A percentile compares a stretch with the other conserved stretches of the same genome.
phyloP scores from a whole-genome alignment of 2,113 vertebrate species.

The Daubentonia madagascariensis region DNA sequence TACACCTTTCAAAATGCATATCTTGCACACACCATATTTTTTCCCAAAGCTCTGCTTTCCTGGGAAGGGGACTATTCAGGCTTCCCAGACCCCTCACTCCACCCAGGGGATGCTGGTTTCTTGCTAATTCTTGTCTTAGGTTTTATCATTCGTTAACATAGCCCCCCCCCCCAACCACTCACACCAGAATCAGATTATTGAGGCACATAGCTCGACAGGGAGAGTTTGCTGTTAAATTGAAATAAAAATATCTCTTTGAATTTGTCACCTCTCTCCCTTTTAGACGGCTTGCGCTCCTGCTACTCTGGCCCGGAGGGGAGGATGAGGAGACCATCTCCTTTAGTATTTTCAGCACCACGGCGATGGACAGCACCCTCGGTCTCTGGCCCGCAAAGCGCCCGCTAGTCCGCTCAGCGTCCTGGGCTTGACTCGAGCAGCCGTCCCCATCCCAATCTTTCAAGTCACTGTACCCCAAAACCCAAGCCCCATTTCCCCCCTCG shows the following conservation, averaged over 20 bases:
- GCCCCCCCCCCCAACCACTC: not conserved
- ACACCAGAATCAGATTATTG: conserved; percentile 62
- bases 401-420: conserved; percentile 50
- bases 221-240: conserved; percentile 70
- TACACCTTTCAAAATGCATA: conserved; percentile 60
- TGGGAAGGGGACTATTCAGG: conserved; percentile 25
- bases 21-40: conserved; percentile 33
- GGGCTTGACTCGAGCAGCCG: conserved; percentile 19
- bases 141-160: conserved; percentile 68
- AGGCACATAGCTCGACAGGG: conserved; percentile 50
- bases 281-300: conserved; percentile 63
- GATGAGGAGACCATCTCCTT: conserved; percentile 32
- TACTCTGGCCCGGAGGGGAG: conserved; percentile 33
- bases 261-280: conserved; percentile 48
- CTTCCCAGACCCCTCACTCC: conserved; percentile 30
- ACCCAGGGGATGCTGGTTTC: conserved; percentile 63
- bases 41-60: conserved; percentile 5
- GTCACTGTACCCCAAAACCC: conserved; percentile 33
- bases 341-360: conserved; percentile 82
- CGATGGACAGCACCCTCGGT: conserved; percentile 81
- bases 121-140: conserved; percentile 67
- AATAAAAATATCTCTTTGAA: conserved; percentile 70
- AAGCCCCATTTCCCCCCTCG: conserved; percentile 28
- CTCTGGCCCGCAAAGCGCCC: conserved; percentile 36
- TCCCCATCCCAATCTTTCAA: conserved; percentile 56